These are phyloP conservation scores for Pseudanteris insignis DNA, from an alignment of 2,888 invertebrate species.

Conservation along the genomic window DNA sequence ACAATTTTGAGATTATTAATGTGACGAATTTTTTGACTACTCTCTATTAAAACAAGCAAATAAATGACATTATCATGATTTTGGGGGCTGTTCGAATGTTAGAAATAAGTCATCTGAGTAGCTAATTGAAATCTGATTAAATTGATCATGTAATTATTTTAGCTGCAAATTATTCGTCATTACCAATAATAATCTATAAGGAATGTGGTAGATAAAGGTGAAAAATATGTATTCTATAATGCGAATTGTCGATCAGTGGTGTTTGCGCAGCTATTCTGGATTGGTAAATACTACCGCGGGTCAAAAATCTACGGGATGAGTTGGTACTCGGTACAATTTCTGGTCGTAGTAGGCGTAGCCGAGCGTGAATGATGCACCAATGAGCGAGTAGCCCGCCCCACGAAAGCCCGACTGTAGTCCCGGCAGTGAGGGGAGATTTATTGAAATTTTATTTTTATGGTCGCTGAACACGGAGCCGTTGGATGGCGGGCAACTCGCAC, in stretches of 20 bases:
- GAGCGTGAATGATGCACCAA: conserved; percentile 54
- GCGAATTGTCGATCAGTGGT: conserved; percentile 21
- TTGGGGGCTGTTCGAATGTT: no score
- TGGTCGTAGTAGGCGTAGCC: conserved; percentile 61
- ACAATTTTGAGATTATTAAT: no score
- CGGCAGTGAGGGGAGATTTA: conserved; percentile 62
- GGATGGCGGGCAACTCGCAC: conserved; percentile 43
- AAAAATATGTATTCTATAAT: conserved; percentile 17
- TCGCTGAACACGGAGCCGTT: conserved; percentile 54
- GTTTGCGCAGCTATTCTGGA: conserved; percentile 29
- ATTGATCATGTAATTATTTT: no score
- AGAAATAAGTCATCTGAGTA: no score
- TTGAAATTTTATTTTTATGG: conserved; percentile 68
- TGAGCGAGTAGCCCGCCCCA: conserved; percentile 59
- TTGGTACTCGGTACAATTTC: conserved; percentile 50
- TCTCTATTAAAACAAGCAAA: no score
- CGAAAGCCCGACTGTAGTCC: conserved; percentile 54
- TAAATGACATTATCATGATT: no score
- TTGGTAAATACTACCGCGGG: conserved; percentile 37
- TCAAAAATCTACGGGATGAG: conserved; percentile 51
- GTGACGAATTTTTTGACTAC: no score
- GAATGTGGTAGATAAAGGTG: neutral
- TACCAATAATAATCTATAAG: neutral
- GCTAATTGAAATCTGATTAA: no score
- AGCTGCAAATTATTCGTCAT: neutral